Percentiles rank a stretch among this genome's conserved stretches.
Conservation (phyloP, 2,113 vertebrate species). For the Meles meles region DNA sequence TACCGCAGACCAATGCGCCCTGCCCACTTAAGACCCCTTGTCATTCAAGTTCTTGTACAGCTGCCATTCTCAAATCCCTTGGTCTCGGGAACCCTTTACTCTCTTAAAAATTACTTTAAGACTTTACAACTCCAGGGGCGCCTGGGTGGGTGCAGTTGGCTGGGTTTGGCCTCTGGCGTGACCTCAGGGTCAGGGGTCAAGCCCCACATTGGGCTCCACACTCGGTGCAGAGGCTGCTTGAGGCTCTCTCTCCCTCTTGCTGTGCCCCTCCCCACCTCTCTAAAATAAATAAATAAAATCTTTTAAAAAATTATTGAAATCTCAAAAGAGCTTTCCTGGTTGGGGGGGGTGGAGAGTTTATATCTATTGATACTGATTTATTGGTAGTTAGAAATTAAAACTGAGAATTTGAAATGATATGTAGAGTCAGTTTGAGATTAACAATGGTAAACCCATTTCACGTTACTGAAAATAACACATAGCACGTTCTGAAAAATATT, state of each 20-base stretch:
- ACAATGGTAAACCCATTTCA: not conserved
- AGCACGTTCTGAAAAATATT: not conserved
- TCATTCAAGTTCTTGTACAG: not conserved
- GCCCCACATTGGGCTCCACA: not conserved
- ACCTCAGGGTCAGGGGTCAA: not conserved
- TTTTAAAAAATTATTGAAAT: not conserved
- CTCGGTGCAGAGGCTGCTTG: not conserved
- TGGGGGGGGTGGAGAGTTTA: not conserved
- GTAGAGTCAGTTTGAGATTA: not conserved
- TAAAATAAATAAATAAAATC: not conserved
- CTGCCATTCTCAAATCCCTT: not conserved
- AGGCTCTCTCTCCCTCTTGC: not conserved
- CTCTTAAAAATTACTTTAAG: not conserved
- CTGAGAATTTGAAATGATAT: not conserved
- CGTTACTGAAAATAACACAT: not conserved
- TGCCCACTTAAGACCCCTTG: not conserved
- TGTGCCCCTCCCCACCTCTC: not conserved
- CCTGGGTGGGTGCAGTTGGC: not conserved
- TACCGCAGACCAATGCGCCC: not conserved
- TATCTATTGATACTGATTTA: not conserved
- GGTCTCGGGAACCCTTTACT: not conserved
- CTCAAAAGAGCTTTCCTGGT: not conserved
- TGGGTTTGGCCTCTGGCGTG: not conserved
- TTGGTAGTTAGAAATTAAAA: not conserved
- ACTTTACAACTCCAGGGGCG: not conserved